Evolutionary conservation across 2,797 vertebrate species (phyloP).

Genomic region (Sorex maritimensis): DNA sequence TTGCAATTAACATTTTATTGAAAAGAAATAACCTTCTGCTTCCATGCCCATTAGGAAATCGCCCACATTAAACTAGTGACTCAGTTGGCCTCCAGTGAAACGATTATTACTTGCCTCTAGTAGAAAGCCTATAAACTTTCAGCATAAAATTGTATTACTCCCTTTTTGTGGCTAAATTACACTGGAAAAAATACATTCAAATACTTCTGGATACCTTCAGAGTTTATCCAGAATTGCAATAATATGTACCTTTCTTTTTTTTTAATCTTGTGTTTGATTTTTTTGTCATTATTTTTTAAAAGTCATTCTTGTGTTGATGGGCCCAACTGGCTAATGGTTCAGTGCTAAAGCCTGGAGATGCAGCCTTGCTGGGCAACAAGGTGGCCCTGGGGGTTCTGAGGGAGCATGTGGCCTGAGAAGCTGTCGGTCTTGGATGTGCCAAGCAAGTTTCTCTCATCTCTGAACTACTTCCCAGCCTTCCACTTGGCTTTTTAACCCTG

Average conservation of each 20-base stretch:
- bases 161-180: conserved; percentile 55
- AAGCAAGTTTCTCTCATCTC: no score
- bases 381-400: no score
- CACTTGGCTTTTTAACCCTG: conserved; percentile 57
- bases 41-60: conserved; percentile 47
- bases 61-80: conserved; percentile 59
- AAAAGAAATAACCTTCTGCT: conserved; percentile 71
- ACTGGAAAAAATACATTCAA: conserved; percentile 48
- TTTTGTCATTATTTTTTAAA: no score
- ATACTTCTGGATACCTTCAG: conserved; percentile 64
- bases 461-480: no score
- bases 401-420: no score
- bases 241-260: background rate
- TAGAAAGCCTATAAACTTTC: conserved; percentile 51
- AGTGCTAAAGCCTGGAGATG: no score
- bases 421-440: no score
- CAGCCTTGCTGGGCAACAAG: no score
- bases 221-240: conserved; percentile 42
- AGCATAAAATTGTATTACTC: conserved; percentile 22
- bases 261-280: background rate
- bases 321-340: no score
- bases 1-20: conserved; percentile 65
- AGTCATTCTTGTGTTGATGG: no score
- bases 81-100: conserved; percentile 54
- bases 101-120: conserved; percentile 4